These are phyloP conservation scores for Kobus ellipsiprymnus DNA, from an alignment of 2,113 vertebrate genomes.

Conservation along the genomic window DNA sequence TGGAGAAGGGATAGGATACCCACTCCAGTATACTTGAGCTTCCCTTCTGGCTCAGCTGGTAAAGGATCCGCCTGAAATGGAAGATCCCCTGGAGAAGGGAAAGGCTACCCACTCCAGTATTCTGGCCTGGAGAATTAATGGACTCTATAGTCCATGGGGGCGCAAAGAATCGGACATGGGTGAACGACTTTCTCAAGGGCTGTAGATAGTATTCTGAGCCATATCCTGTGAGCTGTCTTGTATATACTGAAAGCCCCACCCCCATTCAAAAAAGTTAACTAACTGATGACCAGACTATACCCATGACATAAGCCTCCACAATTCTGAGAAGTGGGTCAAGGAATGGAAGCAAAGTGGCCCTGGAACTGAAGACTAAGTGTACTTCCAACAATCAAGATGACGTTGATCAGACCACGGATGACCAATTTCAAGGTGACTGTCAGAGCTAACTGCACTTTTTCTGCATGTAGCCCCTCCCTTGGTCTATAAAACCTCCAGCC, in stretches of 20 bases:
- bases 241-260: background rate
- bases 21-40: background rate
- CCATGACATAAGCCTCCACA: background rate
- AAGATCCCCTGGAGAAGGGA: too few species aligned
- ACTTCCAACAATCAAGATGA: background rate
- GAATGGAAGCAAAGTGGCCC: background rate
- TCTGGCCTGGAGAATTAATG: background rate
- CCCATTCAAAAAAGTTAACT: background rate
- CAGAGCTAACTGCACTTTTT: background rate
- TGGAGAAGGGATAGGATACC: background rate
- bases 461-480: background rate
- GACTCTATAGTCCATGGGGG: background rate
- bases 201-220: background rate
- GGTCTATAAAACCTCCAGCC: background rate
- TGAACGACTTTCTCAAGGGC: background rate
- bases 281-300: background rate
- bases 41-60: background rate
- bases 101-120: background rate
- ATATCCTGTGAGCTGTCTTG: background rate
- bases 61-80: background rate
- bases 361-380: background rate
- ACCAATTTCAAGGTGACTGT: background rate
- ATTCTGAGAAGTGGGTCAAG: background rate
- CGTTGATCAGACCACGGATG: fast-evolving
- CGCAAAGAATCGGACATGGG: fast-evolving